Evolutionary conservation across 2,888 invertebrate species (phyloP).

Genomic region (Apotomis capreana): DNA sequence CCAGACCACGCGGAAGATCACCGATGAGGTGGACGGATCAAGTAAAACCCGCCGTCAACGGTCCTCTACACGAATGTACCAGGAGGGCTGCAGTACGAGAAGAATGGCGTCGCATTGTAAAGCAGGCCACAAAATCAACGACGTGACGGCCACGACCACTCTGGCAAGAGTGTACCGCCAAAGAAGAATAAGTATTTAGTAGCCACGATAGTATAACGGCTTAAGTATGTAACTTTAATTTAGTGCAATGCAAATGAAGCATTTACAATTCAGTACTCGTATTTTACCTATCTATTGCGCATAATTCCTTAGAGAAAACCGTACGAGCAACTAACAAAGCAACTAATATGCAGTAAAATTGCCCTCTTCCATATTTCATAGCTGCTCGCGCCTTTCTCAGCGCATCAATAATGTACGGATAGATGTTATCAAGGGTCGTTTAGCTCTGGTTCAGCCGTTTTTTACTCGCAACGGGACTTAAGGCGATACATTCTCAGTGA

Average conservation of each 20-base stretch:
- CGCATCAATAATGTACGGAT: slow-evolving; percentile 59
- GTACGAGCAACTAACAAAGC: slow-evolving; percentile 10
- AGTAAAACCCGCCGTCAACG: too few relatives aligned
- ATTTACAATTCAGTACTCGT: neutral
- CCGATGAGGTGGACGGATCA: too few relatives aligned
- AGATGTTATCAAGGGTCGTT: slow-evolving; percentile 61
- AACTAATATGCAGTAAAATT: slow-evolving; percentile 39
- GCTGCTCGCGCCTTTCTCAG: slow-evolving; percentile 38
- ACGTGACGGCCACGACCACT: too few relatives aligned
- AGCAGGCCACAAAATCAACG: too few relatives aligned
- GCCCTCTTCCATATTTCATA: slow-evolving; percentile 45
- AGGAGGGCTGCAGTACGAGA: too few relatives aligned
- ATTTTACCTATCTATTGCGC: neutral
- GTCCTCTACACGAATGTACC: too few relatives aligned
- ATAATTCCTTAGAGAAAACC: slow-evolving; percentile 10
- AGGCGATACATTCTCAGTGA: neutral
- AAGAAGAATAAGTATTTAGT: too few relatives aligned
- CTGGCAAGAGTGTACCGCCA: too few relatives aligned
- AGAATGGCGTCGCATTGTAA: too few relatives aligned
- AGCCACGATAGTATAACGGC: too few relatives aligned
- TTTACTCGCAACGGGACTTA: slow-evolving; percentile 35
- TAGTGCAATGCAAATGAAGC: neutral
- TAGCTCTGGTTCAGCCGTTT: slow-evolving; percentile 51
- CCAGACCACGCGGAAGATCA: too few relatives aligned
- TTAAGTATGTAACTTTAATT: neutral